A percentile compares a stretch with the other conserved stretches of the same genome.
These are phyloP conservation scores for Thereva unica DNA, from an alignment of 2,888 invertebrate species.

Conservation along the genomic window DNA sequence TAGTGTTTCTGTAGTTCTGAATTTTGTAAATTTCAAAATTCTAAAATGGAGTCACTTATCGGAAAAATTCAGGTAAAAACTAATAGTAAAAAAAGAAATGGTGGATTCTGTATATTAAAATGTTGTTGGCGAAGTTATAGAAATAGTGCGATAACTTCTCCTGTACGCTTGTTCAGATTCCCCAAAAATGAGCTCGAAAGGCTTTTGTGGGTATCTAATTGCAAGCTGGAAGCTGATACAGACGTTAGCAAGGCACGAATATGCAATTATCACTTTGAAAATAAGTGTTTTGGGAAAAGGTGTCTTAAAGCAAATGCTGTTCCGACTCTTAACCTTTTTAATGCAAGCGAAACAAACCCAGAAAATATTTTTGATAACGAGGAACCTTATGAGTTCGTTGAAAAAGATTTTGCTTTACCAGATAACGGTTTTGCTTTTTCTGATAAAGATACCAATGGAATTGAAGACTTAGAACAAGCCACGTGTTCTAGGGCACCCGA, in stretches of 20 bases:
- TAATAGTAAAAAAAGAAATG: no score
- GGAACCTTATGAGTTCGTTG: slow-evolving; percentile 9
- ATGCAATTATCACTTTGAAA: slow-evolving; percentile 10
- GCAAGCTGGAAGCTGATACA: neutral
- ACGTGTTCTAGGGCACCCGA: neutral
- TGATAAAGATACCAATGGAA: neutral
- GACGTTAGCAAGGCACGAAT: slow-evolving; percentile 5
- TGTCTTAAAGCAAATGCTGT: slow-evolving; percentile 10
- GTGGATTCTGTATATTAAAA: no score
- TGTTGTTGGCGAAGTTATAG: neutral
- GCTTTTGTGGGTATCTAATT: slow-evolving; percentile 12
- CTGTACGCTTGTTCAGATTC: neutral
- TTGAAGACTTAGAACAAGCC: no score
- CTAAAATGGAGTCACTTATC: no score
- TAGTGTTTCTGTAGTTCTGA: no score
- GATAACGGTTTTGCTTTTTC: neutral
- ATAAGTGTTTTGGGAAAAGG: neutral
- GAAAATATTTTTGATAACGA: neutral
- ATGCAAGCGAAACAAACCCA: neutral
- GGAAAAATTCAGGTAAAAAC: no score
- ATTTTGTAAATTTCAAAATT: no score
- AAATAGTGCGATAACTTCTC: neutral
- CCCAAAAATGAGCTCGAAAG: neutral
- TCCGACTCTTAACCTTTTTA: slow-evolving; percentile 14
- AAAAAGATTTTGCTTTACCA: slow-evolving; percentile 2